phyloP scores from a whole-genome alignment of 2,113 vertebrate species.

The Elanoides forficatus region DNA sequence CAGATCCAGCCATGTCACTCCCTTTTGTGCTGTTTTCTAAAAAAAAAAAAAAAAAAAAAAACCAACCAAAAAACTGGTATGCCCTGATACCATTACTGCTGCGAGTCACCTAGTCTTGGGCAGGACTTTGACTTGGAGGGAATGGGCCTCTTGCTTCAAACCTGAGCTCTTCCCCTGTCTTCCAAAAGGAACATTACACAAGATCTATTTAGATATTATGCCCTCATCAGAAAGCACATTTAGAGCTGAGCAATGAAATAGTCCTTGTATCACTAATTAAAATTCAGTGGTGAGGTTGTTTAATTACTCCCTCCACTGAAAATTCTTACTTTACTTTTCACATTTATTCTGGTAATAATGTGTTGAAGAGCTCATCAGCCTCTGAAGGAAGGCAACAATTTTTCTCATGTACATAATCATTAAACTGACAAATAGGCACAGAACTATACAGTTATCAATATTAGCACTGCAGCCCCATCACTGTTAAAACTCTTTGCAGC shows the following conservation, averaged over 20 bases:
- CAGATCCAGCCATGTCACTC: neutral
- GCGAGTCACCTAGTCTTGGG: neutral
- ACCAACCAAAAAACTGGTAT: too few species aligned
- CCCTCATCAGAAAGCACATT: constrained; percentile 36
- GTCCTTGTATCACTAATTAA: constrained; percentile 61
- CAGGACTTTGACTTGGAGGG: neutral
- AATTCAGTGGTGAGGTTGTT: constrained; percentile 62
- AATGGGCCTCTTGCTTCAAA: neutral
- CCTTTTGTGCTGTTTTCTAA: neutral
- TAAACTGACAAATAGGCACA: constrained; percentile 63
- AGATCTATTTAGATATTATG: constrained; percentile 26
- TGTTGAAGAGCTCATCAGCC: constrained; percentile 58
- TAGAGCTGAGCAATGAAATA: constrained; percentile 33
- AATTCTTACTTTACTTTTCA: constrained; percentile 65
- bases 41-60: too few species aligned
- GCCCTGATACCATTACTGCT: neutral
- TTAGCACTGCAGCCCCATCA: neutral
- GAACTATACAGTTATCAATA: constrained; percentile 33
- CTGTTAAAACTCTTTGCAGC: constrained; percentile 13
- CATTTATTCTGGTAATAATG: constrained; percentile 63
- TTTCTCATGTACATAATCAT: constrained; percentile 49
- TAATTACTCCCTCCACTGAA: constrained; percentile 65
- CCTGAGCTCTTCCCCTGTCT: neutral
- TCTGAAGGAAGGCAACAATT: constrained; percentile 45
- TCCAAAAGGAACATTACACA: neutral